Evolutionary conservation across 1,140 invertebrate species (phyloP).

Genomic region (Drosophila bipectinata): DNA sequence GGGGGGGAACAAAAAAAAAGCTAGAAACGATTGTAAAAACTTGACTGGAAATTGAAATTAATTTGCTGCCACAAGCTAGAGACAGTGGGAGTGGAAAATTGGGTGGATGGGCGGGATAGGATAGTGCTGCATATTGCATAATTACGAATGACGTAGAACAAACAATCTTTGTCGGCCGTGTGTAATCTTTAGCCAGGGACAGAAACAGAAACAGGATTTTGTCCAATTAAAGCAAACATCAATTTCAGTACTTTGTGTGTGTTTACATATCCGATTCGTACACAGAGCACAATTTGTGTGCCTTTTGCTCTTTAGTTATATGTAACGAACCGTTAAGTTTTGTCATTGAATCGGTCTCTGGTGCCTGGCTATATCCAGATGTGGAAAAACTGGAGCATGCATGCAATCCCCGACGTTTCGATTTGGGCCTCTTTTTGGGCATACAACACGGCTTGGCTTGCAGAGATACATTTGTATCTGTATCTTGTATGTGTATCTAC

Average conservation of each 20-base stretch:
- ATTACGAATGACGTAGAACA: constrained; percentile 67
- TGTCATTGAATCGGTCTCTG: constrained; percentile 58
- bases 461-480: constrained; percentile 1
- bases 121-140: constrained; percentile 53
- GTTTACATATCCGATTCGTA: constrained; percentile 8
- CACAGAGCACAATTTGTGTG: constrained; percentile 4
- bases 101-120: not conserved
- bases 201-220: constrained; percentile 47
- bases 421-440: constrained; percentile 25
- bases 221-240: constrained; percentile 63
- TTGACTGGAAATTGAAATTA: constrained; percentile 74
- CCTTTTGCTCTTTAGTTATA: not conserved
- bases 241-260: constrained; percentile 13
- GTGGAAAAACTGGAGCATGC: constrained; percentile 60
- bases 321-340: constrained; percentile 61
- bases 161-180: constrained; percentile 15
- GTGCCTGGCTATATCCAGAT: constrained; percentile 38
- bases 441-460: not conserved
- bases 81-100: constrained; percentile 5
- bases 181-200: constrained; percentile 23
- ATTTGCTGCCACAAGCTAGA: constrained; percentile 47
- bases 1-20: constrained; percentile 18
- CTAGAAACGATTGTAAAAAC: constrained; percentile 61
- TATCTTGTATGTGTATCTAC: constrained; percentile 11
- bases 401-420: constrained; percentile 14